Evolutionary conservation across 1,140 invertebrate genomes (phyloP).

Genomic region (Aphidius gifuensis): DNA sequence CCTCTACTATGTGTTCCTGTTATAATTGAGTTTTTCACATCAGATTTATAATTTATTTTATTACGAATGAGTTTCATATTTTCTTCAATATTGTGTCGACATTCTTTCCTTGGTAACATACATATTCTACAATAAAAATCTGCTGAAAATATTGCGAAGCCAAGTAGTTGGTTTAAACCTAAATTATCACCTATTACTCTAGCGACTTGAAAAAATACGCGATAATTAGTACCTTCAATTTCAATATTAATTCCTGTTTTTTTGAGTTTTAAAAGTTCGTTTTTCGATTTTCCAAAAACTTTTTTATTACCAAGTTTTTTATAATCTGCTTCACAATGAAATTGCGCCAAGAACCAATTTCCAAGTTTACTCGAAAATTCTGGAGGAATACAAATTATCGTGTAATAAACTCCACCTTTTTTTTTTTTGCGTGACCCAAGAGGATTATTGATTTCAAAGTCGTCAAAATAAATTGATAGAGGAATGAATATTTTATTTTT

Average conservation of each 20-base stretch:
- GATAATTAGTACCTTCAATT: constrained; percentile 18
- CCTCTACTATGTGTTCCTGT: no score
- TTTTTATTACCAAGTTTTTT: constrained; percentile 16
- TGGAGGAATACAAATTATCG: constrained; percentile 28
- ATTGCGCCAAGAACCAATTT: constrained; percentile 27
- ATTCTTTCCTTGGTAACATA: no score
- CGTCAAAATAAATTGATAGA: not conserved
- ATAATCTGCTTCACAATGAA: constrained; percentile 27
- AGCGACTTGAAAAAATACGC: constrained; percentile 30
- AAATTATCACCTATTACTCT: constrained; percentile 28
- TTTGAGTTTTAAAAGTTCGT: constrained; percentile 21
- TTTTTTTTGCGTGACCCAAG: not conserved
- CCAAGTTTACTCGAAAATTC: constrained; percentile 24
- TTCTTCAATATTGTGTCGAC: no score
- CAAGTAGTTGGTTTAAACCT: not conserved
- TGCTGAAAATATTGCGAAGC: no score
- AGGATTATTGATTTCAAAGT: not conserved
- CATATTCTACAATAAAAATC: no score
- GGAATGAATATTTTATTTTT: not conserved
- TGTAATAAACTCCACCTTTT: constrained; percentile 19
- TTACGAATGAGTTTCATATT: no score
- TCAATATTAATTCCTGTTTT: constrained; percentile 25
- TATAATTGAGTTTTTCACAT: no score
- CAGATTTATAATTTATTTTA: no score
- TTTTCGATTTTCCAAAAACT: constrained; percentile 27